Base-by-base conservation (phyloP, 2,113 vertebrate species). In the Benitochromis conjunctus region DNA sequence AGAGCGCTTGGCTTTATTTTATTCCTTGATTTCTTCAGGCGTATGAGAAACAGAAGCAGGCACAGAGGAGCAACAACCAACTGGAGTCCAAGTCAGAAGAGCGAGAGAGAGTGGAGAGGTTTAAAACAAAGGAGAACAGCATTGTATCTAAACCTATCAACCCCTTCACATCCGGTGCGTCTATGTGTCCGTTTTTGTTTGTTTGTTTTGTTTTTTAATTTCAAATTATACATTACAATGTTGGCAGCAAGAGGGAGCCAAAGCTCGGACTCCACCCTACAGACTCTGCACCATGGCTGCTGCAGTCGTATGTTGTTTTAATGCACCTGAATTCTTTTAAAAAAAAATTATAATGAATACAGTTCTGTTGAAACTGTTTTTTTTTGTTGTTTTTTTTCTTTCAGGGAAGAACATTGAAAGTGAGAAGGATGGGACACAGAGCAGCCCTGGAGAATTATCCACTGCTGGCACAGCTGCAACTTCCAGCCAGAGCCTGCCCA, bases 71-170 rank as follows among this genome's bases (percentile, higher is more conserved):
- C 80, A 97, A 94, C 85, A 95, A 93, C 87, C 95, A 94, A 3
- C 95, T 97, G 21, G 95, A 98, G 88, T 97, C 96, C 43, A 96
- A 95, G 56, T 97, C 97, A 0, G 97, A 94, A 1, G 96, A 97
- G 3, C 95, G 98, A 53, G 96, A 97, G 92, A 94, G 95, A 36
- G 97, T 96, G 21, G 96, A 97, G 84, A 96, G 92, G 85, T 98
- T 98, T 81, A 97, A 97, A 81, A 96, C 96, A 88, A 96, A 96
- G 57, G 98, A 98, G 92, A 95, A 95, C 80, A 96, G 96, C 95
- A 98, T 98, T 0, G 97, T 98, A 38, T 98, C 97, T 92, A 97
- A 98, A 87, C 98, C 97, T 29, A 97, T 98, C 86, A 98, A 98
- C 93, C 97, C 98, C 2, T 98, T 98, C 92, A 94, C 89, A n/a